Conservation (phyloP, 2,797 vertebrate genomes). For the Garrulus glandarius region DNA sequence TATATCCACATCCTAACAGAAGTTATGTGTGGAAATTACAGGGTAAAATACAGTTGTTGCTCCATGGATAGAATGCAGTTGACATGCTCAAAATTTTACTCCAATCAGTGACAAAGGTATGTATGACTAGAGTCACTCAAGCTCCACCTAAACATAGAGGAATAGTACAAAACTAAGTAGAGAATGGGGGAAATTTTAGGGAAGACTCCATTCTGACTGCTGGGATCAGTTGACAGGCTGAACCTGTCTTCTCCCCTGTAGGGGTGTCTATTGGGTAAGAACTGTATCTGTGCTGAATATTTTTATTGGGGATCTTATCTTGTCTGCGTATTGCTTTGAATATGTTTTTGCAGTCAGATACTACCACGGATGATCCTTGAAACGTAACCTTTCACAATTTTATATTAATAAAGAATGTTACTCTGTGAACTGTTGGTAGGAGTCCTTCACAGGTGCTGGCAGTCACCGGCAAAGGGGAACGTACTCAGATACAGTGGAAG, state of each 20-base stretch:
- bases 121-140: background rate
- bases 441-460: background rate
- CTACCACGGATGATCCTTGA: background rate
- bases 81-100: background rate
- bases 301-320: background rate
- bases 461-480: rapidly evolving
- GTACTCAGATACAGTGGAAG: rapidly evolving
- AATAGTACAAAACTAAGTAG: background rate
- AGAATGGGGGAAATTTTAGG: background rate
- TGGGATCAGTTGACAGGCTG: rapidly evolving
- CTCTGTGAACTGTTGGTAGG: background rate
- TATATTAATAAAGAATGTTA: background rate
- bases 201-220: background rate
- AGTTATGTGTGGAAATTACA: background rate
- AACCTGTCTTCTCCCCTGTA: background rate
- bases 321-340: background rate
- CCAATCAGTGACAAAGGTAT: background rate
- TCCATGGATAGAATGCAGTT: background rate
- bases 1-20: background rate
- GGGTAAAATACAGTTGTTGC: background rate
- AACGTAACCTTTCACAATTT: background rate
- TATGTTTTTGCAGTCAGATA: background rate
- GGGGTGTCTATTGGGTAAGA: rapidly evolving
- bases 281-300: background rate
- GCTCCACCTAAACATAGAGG: background rate